Evolutionary conservation across 2,113 vertebrate genomes (phyloP).

Genomic region (Rhabdomys dilectus): DNA sequence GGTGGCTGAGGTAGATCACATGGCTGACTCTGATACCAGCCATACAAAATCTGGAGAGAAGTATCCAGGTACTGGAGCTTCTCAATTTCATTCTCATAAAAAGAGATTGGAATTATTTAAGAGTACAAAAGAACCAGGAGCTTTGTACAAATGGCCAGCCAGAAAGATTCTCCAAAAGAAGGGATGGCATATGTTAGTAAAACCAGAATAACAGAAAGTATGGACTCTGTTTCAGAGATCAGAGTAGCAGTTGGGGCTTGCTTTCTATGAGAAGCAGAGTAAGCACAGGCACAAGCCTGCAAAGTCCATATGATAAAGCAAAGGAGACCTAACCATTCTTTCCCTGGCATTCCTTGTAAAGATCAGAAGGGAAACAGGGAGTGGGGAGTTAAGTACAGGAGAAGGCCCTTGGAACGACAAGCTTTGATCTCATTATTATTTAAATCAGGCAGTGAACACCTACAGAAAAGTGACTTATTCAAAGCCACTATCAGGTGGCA

Average conservation of each 20-base stretch:
- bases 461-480: not conserved
- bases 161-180: not conserved
- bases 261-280: not conserved
- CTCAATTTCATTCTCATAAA: conserved; percentile 8
- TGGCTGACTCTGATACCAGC: conserved; percentile 12
- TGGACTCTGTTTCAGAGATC: not conserved
- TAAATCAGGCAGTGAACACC: not conserved
- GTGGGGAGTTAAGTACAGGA: not conserved
- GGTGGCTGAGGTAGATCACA: not conserved
- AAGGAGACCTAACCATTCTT: not conserved
- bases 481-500: not conserved
- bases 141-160: not conserved
- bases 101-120: not conserved
- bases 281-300: not conserved
- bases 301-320: not conserved
- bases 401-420: not conserved
- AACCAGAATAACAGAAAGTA: not conserved
- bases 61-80: not conserved
- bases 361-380: not conserved
- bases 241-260: not conserved
- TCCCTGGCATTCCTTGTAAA: not conserved
- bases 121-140: not conserved
- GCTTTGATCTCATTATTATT: not conserved
- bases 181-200: not conserved
- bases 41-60: not conserved